Evolutionary conservation across 2,113 vertebrate species (phyloP).

Genomic region (Uropsilus gracilis): DNA sequence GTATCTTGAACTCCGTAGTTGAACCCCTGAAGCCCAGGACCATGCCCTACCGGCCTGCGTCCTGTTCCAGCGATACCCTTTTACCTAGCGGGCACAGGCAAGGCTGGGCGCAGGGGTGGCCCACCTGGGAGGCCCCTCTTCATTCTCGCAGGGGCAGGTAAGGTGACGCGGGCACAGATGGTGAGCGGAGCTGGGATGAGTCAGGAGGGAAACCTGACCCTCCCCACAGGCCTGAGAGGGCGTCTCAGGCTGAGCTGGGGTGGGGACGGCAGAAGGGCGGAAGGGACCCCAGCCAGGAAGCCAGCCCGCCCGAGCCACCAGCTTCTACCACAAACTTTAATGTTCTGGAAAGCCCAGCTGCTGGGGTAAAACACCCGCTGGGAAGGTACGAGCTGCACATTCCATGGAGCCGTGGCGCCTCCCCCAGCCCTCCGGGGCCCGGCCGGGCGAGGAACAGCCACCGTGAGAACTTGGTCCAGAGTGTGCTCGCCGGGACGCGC

Average conservation of each 20-base stretch:
- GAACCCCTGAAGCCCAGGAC: neutral
- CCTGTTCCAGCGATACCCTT: neutral
- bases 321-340: slow-evolving; percentile 70
- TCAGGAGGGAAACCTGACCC: slow-evolving; percentile 64
- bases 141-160: slow-evolving; percentile 43
- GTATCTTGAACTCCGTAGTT: neutral
- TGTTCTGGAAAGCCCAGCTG: slow-evolving; percentile 41
- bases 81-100: neutral
- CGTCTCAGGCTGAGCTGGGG: neutral
- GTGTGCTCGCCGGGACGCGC: neutral
- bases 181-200: slow-evolving; percentile 45
- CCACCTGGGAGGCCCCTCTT: neutral
- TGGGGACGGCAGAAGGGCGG: neutral
- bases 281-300: neutral
- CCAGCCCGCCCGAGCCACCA: neutral
- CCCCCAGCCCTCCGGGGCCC: neutral
- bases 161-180: slow-evolving; percentile 75
- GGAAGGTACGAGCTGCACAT: neutral
- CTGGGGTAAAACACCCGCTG: neutral
- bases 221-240: slow-evolving; percentile 1
- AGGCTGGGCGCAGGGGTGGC: neutral
- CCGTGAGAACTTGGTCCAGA: slow-evolving; percentile 50
- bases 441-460: neutral
- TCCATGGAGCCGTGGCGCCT: neutral
- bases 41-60: neutral